Percentiles rank a stretch among this genome's conserved stretches.
Evolutionary conservation across 2,888 invertebrate species (phyloP).

Genomic region (Ephialtes manifestator): DNA sequence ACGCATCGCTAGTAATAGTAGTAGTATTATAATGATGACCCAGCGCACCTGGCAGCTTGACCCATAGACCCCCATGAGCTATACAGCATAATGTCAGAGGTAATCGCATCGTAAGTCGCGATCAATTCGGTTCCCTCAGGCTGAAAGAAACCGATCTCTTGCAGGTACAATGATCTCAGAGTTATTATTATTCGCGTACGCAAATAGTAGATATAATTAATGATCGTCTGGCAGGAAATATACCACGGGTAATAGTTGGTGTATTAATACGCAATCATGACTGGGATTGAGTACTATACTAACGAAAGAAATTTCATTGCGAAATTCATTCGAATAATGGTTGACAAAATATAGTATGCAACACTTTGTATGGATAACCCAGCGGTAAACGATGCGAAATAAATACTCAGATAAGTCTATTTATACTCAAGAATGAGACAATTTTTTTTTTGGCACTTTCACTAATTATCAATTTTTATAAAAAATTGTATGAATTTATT

Average conservation of each 20-base stretch:
- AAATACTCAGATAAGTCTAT: too few species aligned
- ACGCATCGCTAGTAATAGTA: neutral
- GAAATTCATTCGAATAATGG: neutral
- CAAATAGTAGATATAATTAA: constrained; percentile 17
- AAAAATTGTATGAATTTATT: neutral
- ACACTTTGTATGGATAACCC: too few species aligned
- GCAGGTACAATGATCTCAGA: neutral
- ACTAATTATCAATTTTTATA: too few species aligned
- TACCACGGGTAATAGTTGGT: neutral
- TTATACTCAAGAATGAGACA: too few species aligned
- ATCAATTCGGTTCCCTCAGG: constrained; percentile 31
- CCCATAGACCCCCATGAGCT: constrained; percentile 18
- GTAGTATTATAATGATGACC: constrained; percentile 16
- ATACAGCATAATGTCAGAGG: constrained; percentile 30
- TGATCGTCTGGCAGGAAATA: constrained; percentile 12
- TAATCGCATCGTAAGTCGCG: constrained; percentile 30
- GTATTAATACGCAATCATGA: neutral
- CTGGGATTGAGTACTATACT: neutral
- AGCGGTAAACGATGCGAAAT: too few species aligned
- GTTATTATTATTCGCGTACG: constrained; percentile 1
- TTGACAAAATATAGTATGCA: too few species aligned
- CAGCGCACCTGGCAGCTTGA: constrained; percentile 45
- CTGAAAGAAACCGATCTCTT: constrained; percentile 25
- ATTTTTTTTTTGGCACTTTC: too few species aligned
- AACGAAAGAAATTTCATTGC: neutral